Conservation (phyloP, 2,797 vertebrate genomes). For the Phrynocephalus vlangalii region DNA sequence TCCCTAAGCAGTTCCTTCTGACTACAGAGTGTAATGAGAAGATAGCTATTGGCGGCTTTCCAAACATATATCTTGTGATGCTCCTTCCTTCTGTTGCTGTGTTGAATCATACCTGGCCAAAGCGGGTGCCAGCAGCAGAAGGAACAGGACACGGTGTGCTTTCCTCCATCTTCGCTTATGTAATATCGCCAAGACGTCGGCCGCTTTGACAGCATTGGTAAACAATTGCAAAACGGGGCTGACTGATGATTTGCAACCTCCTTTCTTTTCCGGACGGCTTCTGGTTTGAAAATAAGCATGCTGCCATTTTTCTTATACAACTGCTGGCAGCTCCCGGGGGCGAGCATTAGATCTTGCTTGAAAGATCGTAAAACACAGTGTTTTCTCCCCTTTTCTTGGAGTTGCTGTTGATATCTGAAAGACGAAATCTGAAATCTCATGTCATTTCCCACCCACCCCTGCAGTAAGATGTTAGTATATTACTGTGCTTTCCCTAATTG, state of each 20-base stretch:
- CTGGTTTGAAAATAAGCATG: conserved; percentile 47
- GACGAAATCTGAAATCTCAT: background rate
- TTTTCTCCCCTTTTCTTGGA: conserved; percentile 15
- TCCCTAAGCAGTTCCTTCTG: background rate
- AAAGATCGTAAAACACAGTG: conserved; percentile 47
- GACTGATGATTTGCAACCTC: conserved; percentile 1
- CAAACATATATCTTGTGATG: background rate
- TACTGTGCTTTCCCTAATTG: background rate
- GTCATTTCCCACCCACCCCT: too few species aligned
- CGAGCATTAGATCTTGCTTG: conserved; percentile 15
- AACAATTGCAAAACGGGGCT: conserved; percentile 46
- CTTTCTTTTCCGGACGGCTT: conserved; percentile 41
- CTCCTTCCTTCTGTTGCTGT: background rate
- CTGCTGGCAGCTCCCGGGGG: background rate
- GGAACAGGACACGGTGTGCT: conserved; percentile 58
- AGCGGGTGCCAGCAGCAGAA: conserved; percentile 47
- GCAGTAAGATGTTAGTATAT: background rate
- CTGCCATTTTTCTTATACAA: conserved; percentile 34
- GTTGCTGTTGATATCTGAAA: conserved; percentile 27
- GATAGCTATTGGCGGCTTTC: background rate
- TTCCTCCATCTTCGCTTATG: conserved; percentile 45
- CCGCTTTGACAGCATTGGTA: conserved; percentile 50
- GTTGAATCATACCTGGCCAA: background rate
- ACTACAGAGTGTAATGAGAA: background rate
- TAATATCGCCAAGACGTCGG: conserved; percentile 48